Base-by-base conservation (phyloP, 37 sponge, comb jelly and placozoan genomes). In the Theonella swinhoei region DNA sequence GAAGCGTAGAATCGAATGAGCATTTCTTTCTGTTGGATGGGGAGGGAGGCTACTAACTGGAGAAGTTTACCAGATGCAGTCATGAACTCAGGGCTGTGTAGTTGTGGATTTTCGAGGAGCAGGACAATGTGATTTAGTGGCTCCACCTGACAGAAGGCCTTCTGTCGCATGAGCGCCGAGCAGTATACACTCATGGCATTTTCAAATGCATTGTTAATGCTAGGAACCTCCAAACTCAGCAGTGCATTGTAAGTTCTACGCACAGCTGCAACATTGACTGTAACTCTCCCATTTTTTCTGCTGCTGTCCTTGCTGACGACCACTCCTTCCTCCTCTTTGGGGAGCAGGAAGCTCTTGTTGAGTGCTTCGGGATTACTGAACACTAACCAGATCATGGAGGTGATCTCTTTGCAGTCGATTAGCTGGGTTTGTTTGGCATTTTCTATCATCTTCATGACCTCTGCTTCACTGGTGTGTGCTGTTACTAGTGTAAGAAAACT, bases 1-100 rank as follows among this genome's bases (percentile, higher is more conserved):
- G 43, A 34, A 0, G 97, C 74, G 76, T 84, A 94, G 86, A 86
- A 94, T 24, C 41, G 60, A 7, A 91, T 77, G 33, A 97, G 80
- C 60, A 73, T 14, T 42, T 74, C 77, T 61, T 94, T 87, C 62
- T 84, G 82, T 0, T 23, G 19, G 5, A 84, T 11, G 8, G 88
- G 78, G 22, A 89, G 74, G 2, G 43, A 20, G 1, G 77, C 68
- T 0, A 96, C 23, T 0, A 63, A 72, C 9, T 76, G 65, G 17
- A 89, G 79, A 24, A 97, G 62, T 42, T 79, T 77, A 3, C 92
- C 90, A 23, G 83, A 92, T 3, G 86, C 86, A 28, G 83, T 85
- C 28, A 94, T 61, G 42, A 89, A 94, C 85, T 94, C 93, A 11
- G 97, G 97, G 61, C 92, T 92, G 31, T 72, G 75, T 4, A 97